A percentile compares a stretch with the other conserved stretches of the same genome.
These are phyloP conservation scores for Hyperoplus lanceolatus DNA, from an alignment of 2,797 vertebrate species.

Conservation along the genomic window DNA sequence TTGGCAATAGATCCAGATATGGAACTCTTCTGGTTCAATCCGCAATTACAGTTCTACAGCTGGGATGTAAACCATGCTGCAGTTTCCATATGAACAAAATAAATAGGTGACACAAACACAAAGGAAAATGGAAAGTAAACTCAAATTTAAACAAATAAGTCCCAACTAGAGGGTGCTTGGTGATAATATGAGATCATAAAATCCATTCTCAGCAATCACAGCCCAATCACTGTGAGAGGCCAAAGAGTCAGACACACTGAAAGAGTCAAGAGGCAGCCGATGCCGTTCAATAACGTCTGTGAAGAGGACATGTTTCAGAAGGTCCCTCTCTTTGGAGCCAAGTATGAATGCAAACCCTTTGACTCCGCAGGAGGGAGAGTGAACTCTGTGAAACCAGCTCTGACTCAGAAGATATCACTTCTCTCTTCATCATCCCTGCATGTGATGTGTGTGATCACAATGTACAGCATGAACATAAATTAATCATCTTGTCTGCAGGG, in stretches of 20 bases:
- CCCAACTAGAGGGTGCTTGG: slow-evolving; percentile 6
- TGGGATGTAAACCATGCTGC: slow-evolving; percentile 48
- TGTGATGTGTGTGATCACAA: slow-evolving; percentile 29
- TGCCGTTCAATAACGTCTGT: slow-evolving; percentile 11
- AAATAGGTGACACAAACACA: slow-evolving; percentile 33
- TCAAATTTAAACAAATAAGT: slow-evolving; percentile 49
- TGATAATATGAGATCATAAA: slow-evolving; percentile 50
- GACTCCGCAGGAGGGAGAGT: slow-evolving; percentile 51
- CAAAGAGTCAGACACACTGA: slow-evolving; percentile 38
- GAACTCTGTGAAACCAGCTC: slow-evolving; percentile 42
- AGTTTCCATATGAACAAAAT: slow-evolving; percentile 65
- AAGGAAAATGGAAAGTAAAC: slow-evolving; percentile 38
- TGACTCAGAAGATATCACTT: slow-evolving; percentile 34
- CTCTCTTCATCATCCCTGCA: slow-evolving; percentile 39
- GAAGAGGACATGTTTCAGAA: slow-evolving; percentile 57
- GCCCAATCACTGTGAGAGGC: slow-evolving; percentile 30
- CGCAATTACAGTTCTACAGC: slow-evolving; percentile 36
- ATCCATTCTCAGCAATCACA: slow-evolving; percentile 25
- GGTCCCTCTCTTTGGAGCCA: slow-evolving; percentile 74
- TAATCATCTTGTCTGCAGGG: slow-evolving; percentile 15
- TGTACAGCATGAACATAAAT: slow-evolving; percentile 15
- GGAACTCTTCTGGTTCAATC: slow-evolving; percentile 41
- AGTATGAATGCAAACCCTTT: slow-evolving; percentile 75
- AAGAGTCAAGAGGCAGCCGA: slow-evolving; percentile 29
- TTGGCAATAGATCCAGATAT: slow-evolving; percentile 31